Conservation (phyloP, 2,888 invertebrate species). For the Tupiocoris notatus region DNA sequence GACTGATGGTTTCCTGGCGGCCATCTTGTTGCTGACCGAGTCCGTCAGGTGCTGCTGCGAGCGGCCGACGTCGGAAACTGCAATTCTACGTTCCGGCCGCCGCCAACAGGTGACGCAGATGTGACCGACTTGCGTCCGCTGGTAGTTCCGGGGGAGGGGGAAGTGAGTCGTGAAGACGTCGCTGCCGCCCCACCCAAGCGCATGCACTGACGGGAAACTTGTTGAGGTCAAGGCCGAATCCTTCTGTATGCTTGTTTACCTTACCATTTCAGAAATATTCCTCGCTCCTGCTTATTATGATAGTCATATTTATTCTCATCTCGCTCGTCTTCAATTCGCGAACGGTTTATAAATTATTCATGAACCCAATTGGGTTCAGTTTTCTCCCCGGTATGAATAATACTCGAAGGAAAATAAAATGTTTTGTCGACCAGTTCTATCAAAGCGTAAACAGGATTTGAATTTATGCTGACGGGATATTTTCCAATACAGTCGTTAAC, state of each 20-base stretch:
- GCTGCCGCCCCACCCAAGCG: not conserved
- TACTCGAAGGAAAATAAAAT: no score
- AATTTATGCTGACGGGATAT: no score
- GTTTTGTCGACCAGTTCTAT: no score
- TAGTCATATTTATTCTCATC: no score
- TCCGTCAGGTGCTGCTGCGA: slow-evolving; percentile 35
- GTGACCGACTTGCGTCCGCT: not conserved
- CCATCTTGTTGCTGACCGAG: slow-evolving; percentile 1
- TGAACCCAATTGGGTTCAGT: no score
- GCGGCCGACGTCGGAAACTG: not conserved
- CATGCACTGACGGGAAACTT: not conserved
- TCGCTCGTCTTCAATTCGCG: no score
- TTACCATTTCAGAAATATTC: not conserved
- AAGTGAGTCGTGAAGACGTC: no score
- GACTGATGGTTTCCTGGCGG: slow-evolving; percentile 5
- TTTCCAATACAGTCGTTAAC: no score
- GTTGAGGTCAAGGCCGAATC: slow-evolving; percentile 18
- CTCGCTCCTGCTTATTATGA: not conserved
- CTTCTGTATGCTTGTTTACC: not conserved
- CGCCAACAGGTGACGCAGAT: not conserved
- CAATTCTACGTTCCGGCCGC: not conserved
- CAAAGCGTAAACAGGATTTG: no score
- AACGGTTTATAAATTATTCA: no score
- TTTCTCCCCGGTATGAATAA: no score
- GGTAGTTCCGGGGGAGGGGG: no score